Evolutionary conservation across 2,797 vertebrate species (phyloP).

Genomic region (Gila robusta): DNA sequence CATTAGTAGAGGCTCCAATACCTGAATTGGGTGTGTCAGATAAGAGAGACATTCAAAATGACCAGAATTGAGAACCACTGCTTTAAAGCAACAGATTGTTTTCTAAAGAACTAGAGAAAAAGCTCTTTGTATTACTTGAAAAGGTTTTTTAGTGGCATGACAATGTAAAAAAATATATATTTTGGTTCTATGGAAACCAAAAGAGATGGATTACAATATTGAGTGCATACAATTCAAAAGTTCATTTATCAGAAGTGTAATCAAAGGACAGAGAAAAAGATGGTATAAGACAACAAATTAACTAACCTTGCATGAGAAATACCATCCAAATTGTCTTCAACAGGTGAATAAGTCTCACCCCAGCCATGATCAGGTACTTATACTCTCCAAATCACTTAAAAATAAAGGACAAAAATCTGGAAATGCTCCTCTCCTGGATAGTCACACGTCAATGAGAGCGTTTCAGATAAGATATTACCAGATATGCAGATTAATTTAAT

Average conservation of each 20-base stretch:
- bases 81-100: conserved; percentile 8
- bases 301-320: conserved; percentile 79
- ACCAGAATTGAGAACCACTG: not conserved
- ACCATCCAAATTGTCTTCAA: conserved; percentile 73
- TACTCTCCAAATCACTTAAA: conserved; percentile 29
- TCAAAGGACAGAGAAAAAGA: not conserved
- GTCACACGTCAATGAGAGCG: conserved; percentile 64
- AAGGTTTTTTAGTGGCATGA: not conserved
- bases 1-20: not conserved
- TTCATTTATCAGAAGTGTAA: not conserved
- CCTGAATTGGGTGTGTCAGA: conserved; percentile 22
- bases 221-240: not conserved
- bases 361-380: conserved; percentile 67
- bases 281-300: conserved; percentile 20
- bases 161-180: not conserved
- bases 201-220: not conserved
- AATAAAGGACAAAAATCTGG: conserved; percentile 16
- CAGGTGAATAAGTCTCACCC: conserved; percentile 73
- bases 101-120: not conserved
- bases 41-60: conserved; percentile 22
- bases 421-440: not conserved
- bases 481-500: conserved; percentile 23
- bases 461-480: conserved; percentile 19
- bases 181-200: not conserved
- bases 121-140: not conserved